phyloP scores from a whole-genome alignment of 2,797 vertebrate genomes.

The Silurus aristotelis region DNA sequence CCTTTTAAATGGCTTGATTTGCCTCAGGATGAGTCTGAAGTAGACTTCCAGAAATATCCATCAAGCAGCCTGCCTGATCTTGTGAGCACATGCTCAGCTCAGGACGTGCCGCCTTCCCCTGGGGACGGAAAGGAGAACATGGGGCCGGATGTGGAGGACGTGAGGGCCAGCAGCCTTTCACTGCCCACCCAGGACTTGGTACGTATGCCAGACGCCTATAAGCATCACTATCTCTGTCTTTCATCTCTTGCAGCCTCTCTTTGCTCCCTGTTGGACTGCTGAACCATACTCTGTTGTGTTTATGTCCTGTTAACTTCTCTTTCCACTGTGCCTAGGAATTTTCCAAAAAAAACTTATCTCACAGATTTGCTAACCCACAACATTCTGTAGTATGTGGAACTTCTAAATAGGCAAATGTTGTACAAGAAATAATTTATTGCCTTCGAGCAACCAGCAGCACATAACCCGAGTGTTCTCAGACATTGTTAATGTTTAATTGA shows the following conservation, averaged over 20 bases:
- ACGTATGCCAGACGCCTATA: conserved; percentile 62
- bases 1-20: background rate
- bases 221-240: conserved; percentile 49
- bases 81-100: conserved; percentile 81
- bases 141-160: conserved; percentile 75
- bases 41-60: conserved; percentile 86
- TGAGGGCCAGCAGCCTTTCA: conserved; percentile 64
- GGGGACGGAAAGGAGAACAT: conserved; percentile 80
- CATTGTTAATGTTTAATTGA: conserved; percentile 45
- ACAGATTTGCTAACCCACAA: background rate
- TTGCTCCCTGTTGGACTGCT: background rate
- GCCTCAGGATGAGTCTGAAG: conserved; percentile 82
- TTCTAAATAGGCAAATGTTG: conserved; percentile 17
- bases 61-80: conserved; percentile 92
- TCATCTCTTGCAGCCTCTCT: conserved; percentile 44
- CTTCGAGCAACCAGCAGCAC: conserved; percentile 25
- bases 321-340: background rate
- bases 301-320: background rate
- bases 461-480: conserved; percentile 37
- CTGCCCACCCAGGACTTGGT: conserved; percentile 72
- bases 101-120: conserved; percentile 75
- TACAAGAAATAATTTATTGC: conserved; percentile 53
- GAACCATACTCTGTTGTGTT: background rate
- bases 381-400: background rate
- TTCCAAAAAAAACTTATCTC: background rate